These are phyloP conservation scores for Coccyzus lansbergi DNA, from an alignment of 2,797 vertebrate genomes.

Conservation along the genomic window DNA sequence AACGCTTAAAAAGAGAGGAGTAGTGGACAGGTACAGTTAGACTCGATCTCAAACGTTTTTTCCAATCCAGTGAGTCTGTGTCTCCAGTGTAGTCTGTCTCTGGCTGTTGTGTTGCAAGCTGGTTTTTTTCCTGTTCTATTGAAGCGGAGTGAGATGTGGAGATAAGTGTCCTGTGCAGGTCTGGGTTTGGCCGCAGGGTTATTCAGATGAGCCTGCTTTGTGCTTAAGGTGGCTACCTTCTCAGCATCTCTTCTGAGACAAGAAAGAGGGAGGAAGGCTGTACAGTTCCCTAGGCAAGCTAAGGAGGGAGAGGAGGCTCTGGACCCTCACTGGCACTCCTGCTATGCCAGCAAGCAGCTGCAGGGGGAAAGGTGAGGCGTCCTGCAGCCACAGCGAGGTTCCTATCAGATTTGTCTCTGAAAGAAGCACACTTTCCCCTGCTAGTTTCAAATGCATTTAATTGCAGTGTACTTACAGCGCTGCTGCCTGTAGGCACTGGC, in stretches of 20 bases:
- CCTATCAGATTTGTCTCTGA: neutral
- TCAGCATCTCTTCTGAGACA: neutral
- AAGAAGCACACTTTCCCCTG: neutral
- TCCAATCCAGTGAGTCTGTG: too few relatives aligned
- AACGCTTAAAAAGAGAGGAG: neutral
- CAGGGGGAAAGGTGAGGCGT: neutral
- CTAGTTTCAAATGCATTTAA: neutral
- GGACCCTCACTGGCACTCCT: neutral
- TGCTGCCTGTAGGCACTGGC: neutral
- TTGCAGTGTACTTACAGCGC: neutral
- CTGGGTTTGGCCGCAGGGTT: neutral
- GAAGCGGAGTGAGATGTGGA: neutral
- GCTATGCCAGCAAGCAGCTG: neutral
- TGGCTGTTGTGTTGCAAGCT: neutral
- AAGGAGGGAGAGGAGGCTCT: neutral
- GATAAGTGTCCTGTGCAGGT: accelerated
- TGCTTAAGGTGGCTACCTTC: neutral
- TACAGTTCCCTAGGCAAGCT: neutral
- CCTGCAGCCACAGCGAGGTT: neutral
- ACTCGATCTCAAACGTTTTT: too few relatives aligned
- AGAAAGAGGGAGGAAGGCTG: neutral
- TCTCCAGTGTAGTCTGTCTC: neutral
- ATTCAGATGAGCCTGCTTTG: neutral
- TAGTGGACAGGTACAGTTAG: too few relatives aligned
- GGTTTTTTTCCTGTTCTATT: neutral